These are phyloP conservation scores for Tarsius wallacei DNA, from an alignment of 2,797 vertebrate genomes.

Conservation along the genomic window DNA sequence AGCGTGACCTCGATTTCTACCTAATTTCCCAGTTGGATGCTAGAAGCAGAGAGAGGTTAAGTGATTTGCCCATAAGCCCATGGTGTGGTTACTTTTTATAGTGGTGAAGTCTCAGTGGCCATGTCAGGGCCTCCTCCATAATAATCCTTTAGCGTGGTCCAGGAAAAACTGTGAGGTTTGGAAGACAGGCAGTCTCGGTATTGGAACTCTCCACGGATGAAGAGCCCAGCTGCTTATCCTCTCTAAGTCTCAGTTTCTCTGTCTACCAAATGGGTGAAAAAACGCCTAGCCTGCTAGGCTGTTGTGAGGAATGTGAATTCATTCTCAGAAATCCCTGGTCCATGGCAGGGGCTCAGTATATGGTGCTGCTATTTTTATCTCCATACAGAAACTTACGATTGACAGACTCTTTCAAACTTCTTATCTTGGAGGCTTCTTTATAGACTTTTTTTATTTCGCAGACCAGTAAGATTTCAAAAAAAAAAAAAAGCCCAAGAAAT, in stretches of 20 bases:
- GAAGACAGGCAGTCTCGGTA: neutral
- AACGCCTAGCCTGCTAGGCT: neutral
- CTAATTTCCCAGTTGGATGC: conserved; percentile 55
- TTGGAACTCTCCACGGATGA: neutral
- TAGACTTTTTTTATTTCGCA: neutral
- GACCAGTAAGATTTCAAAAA: conserved; percentile 32
- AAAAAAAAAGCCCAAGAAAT: neutral
- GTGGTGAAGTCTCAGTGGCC: neutral
- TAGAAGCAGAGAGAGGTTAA: conserved; percentile 44
- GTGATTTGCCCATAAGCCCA: neutral
- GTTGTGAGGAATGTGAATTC: neutral
- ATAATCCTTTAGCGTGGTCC: neutral
- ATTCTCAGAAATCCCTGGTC: neutral
- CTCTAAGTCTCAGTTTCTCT: neutral
- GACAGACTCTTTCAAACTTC: neutral
- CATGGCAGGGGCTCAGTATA: fast-evolving
- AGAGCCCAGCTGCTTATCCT: neutral
- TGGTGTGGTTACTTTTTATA: neutral
- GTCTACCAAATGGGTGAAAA: neutral
- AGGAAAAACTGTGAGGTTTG: neutral
- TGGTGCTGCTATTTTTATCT: neutral
- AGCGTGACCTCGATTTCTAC: conserved; percentile 42
- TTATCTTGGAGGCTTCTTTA: neutral
- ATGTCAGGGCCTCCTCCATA: neutral
- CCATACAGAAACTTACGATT: neutral